Percentiles rank a stretch among this genome's conserved stretches.
Conservation (phyloP, 2,888 invertebrate genomes). For the Sinohyriopsis cumingii region DNA sequence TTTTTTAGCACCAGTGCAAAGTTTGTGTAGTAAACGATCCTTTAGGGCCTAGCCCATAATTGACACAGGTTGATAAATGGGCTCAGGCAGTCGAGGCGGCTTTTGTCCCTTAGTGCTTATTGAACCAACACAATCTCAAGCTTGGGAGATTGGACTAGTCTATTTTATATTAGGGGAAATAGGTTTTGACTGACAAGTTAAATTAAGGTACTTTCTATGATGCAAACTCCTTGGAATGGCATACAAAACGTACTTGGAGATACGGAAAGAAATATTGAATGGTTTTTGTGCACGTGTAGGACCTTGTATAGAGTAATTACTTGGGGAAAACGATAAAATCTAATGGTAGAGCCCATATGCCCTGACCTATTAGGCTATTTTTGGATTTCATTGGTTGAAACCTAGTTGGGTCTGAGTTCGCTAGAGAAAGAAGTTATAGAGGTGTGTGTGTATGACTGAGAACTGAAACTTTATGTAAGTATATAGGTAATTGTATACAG, state of each 20-base stretch:
- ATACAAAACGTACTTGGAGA: too few species aligned
- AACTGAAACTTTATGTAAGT: slow-evolving; percentile 22
- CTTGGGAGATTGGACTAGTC: slow-evolving; percentile 49
- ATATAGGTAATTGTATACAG: slow-evolving; percentile 8
- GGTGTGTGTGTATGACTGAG: slow-evolving; percentile 28
- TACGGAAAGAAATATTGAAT: too few species aligned
- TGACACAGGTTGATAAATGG: slow-evolving; percentile 58
- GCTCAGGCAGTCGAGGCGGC: slow-evolving; percentile 39
- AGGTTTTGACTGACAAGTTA: slow-evolving; percentile 22
- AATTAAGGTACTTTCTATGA: slow-evolving; percentile 17
- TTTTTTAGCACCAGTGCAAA: too few species aligned
- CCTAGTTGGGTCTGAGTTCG: slow-evolving; percentile 33
- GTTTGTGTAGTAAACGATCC: too few species aligned
- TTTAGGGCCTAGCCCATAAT: slow-evolving; percentile 42
- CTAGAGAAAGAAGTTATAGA: slow-evolving; percentile 34
- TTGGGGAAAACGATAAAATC: background rate
- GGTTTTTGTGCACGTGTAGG: background rate
- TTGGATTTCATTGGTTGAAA: slow-evolving; percentile 36
- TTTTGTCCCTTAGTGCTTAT: slow-evolving; percentile 56
- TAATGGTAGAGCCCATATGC: slow-evolving; percentile 15
- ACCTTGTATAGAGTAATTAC: slow-evolving; percentile 2
- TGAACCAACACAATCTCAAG: slow-evolving; percentile 40
- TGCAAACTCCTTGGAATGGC: slow-evolving; percentile 2
- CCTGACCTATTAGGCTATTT: slow-evolving; percentile 24
- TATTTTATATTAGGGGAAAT: slow-evolving; percentile 28